Percentiles rank a stretch among this genome's conserved stretches.
phyloP scores from a whole-genome alignment of 1,140 invertebrate genomes.

The Popillia japonica region DNA sequence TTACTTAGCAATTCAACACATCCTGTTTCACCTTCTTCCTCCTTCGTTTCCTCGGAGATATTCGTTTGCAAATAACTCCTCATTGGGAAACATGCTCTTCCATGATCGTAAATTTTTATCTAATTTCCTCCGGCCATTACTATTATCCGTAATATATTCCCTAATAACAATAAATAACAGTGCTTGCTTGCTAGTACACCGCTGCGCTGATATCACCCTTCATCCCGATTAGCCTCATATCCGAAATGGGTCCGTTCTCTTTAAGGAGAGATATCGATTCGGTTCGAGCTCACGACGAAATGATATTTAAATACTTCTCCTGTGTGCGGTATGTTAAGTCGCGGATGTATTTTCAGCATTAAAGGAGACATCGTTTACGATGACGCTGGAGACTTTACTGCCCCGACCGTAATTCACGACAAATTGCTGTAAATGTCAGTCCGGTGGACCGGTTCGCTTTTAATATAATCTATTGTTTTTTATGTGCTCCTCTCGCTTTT shows the following conservation, averaged over 20 bases:
- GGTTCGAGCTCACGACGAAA: not conserved
- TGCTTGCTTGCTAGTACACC: slow-evolving; percentile 1
- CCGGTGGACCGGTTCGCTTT: slow-evolving; percentile 26
- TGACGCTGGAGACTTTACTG: not conserved
- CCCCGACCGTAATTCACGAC: slow-evolving; percentile 23
- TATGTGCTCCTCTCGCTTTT: not conserved
- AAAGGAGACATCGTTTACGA: slow-evolving; percentile 37
- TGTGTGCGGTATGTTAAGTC: slow-evolving; percentile 2
- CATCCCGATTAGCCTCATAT: slow-evolving; percentile 9
- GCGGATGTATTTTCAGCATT: slow-evolving; percentile 25
- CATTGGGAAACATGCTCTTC: slow-evolving; percentile 12
- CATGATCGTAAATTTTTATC: slow-evolving; percentile 30
- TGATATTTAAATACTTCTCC: slow-evolving; percentile 34
- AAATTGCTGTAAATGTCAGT: slow-evolving; percentile 39
- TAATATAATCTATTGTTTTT: slow-evolving; percentile 35
- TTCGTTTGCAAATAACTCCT: slow-evolving; percentile 16
- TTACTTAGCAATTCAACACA: too few relatives aligned
- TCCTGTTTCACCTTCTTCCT: not conserved
- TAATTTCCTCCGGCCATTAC: slow-evolving; percentile 22
- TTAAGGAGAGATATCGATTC: slow-evolving; percentile 34
- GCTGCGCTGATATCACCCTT: slow-evolving; percentile 16
- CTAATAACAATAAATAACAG: slow-evolving; percentile 30
- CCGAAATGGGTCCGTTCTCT: slow-evolving; percentile 30
- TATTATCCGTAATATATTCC: slow-evolving; percentile 33
- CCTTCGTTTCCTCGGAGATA: not conserved